phyloP scores from a whole-genome alignment of 2,113 vertebrate species.

The Bubalus kerabau region DNA sequence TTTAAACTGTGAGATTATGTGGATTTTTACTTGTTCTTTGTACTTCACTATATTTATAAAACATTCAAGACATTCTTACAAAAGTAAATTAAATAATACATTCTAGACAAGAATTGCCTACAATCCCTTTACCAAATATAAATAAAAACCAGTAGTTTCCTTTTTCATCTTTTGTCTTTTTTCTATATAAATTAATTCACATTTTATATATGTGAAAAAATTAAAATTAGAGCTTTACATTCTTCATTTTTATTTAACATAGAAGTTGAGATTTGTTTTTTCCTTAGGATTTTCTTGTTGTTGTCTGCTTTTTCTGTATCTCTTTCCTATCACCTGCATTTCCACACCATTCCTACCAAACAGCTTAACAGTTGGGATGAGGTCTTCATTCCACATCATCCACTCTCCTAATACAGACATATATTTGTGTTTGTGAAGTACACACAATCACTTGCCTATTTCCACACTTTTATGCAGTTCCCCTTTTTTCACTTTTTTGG shows the following conservation, averaged over 20 bases:
- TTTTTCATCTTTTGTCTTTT: neutral
- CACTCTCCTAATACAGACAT: neutral
- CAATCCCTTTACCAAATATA: neutral
- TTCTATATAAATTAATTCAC: neutral
- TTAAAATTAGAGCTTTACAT: neutral
- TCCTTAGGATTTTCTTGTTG: neutral
- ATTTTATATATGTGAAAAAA: neutral
- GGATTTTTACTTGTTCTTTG: neutral
- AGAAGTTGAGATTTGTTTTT: neutral
- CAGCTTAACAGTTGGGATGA: neutral
- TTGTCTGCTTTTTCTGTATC: neutral
- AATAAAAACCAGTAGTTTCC: neutral
- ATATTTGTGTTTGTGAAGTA: neutral
- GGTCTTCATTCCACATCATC: neutral
- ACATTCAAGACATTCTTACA: neutral
- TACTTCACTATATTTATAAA: neutral
- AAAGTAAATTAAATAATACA: slow-evolving; percentile 9
- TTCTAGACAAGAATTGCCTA: neutral
- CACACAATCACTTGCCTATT: neutral
- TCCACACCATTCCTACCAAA: neutral
- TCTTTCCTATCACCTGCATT: neutral
- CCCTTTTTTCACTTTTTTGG: neutral
- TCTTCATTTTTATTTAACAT: neutral
- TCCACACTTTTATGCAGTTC: neutral
- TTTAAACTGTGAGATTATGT: neutral